These are phyloP conservation scores for Apodemia zela DNA, from an alignment of 2,888 invertebrate species.

Conservation along the genomic window DNA sequence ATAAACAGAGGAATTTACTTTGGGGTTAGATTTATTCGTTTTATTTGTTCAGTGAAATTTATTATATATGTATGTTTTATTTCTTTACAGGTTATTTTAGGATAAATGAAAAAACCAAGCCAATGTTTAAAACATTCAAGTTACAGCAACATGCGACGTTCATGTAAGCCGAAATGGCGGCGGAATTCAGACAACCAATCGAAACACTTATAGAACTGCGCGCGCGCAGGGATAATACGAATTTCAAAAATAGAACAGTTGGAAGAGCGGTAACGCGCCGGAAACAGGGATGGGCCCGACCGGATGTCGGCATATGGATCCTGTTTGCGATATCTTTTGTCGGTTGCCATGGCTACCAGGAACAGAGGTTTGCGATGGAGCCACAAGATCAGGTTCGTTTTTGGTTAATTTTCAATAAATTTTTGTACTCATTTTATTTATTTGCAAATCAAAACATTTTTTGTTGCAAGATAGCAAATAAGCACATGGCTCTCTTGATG, in stretches of 20 bases:
- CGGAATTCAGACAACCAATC: constrained; percentile 42
- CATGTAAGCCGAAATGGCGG: constrained; percentile 60
- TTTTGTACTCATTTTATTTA: no score
- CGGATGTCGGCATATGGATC: constrained; percentile 57
- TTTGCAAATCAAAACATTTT: no score
- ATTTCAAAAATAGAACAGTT: constrained; percentile 56
- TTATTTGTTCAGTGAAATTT: no score
- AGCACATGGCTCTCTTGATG: no score
- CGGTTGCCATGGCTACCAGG: constrained; percentile 69
- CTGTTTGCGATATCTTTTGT: constrained; percentile 49
- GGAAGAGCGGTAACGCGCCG: constrained; percentile 37
- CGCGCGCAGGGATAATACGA: constrained; percentile 53
- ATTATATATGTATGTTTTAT: neutral
- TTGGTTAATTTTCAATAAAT: neutral
- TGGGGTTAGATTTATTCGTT: no score
- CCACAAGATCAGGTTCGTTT: constrained; percentile 80
- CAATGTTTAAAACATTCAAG: constrained; percentile 35
- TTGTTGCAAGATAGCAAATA: no score
- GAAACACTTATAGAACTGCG: constrained; percentile 46
- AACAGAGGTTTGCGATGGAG: constrained; percentile 94
- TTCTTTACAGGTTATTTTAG: constrained; percentile 35
- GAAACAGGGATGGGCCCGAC: constrained; percentile 46
- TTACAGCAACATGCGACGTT: constrained; percentile 57
- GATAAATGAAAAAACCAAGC: constrained; percentile 27
- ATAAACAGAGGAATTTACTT: no score